Conservation (phyloP, 2,797 vertebrate genomes). For the Dromococcyx pavoninus region DNA sequence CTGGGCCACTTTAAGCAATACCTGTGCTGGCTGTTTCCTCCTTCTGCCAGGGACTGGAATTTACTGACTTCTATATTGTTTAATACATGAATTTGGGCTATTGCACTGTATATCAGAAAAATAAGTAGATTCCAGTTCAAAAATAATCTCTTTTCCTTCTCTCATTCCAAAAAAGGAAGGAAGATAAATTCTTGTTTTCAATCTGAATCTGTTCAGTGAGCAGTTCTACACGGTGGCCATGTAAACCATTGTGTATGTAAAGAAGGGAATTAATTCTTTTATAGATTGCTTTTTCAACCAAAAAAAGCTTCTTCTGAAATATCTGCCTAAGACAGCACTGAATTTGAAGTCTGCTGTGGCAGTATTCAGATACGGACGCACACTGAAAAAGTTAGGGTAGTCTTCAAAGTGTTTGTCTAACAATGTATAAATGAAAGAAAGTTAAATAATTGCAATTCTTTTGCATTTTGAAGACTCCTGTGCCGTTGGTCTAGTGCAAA, state of each 20-base stretch:
- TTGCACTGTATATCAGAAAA: neutral
- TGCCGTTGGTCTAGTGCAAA: neutral
- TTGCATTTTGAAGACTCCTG: neutral
- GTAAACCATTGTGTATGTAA: neutral
- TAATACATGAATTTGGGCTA: neutral
- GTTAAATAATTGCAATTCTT: neutral
- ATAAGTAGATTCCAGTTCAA: neutral
- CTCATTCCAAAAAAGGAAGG: neutral
- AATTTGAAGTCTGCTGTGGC: neutral
- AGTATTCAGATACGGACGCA: neutral
- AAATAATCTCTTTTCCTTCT: neutral
- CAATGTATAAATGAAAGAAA: neutral
- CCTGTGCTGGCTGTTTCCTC: neutral
- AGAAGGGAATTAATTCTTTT: neutral
- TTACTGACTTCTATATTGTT: neutral
- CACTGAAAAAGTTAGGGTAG: rapidly evolving
- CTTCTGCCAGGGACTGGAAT: neutral
- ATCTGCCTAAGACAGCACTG: neutral
- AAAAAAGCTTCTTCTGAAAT: neutral
- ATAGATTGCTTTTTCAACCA: neutral
- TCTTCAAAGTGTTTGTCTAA: neutral
- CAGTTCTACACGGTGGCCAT: neutral
- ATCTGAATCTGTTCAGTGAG: neutral
- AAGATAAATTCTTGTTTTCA: neutral
- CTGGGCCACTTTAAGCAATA: neutral